Evolutionary conservation across 2,888 invertebrate species (phyloP).

Genomic region (Ormyrus thymus): DNA sequence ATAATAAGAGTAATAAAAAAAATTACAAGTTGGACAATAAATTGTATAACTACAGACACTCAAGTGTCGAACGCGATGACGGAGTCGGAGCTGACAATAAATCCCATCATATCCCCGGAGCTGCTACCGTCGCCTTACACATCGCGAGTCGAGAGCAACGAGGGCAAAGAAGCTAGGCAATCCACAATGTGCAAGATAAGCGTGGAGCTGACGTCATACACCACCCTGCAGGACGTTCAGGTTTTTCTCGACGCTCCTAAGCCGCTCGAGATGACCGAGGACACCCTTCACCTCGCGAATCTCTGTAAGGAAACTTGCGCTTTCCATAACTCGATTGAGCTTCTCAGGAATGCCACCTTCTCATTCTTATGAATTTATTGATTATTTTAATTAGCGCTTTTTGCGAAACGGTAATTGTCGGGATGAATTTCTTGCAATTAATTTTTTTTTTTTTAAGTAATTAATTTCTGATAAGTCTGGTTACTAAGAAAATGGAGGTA

Average conservation of each 20-base stretch:
- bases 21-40: not conserved
- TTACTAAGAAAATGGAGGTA: too few species aligned
- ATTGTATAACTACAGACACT: constrained; percentile 25
- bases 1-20: too few species aligned
- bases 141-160: constrained; percentile 58
- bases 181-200: constrained; percentile 76
- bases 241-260: constrained; percentile 78
- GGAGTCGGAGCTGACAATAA: constrained; percentile 77
- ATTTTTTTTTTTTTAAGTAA: too few species aligned
- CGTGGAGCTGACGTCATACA: constrained; percentile 79
- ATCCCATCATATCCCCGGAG: constrained; percentile 74
- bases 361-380: not conserved
- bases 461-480: too few species aligned
- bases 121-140: constrained; percentile 63
- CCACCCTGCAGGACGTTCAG: constrained; percentile 81
- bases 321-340: not conserved
- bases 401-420: too few species aligned
- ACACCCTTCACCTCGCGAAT: constrained; percentile 73
- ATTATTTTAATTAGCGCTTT: not conserved
- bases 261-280: constrained; percentile 78
- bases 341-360: not conserved
- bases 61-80: constrained; percentile 40
- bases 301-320: constrained; percentile 64
- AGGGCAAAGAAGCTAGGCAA: constrained; percentile 60
- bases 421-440: too few species aligned